Conservation (phyloP, 1,140 invertebrate species). For the Acromyrmex echinatior region DNA sequence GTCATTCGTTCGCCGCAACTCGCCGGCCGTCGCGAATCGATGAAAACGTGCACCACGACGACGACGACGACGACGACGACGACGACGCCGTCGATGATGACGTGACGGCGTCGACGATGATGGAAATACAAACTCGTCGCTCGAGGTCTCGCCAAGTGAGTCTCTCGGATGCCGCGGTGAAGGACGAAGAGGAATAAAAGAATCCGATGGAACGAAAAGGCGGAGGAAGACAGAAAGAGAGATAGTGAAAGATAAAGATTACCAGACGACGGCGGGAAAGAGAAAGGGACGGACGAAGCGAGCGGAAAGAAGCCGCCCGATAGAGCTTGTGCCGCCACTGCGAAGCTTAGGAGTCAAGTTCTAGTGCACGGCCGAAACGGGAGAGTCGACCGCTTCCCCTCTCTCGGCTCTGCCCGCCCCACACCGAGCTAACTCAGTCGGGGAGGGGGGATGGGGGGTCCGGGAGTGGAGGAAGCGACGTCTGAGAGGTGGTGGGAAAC, state of each 20-base stretch:
- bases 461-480: slow-evolving; percentile 35
- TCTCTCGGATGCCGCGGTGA: neutral
- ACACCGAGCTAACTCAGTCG: neutral
- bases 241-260: neutral
- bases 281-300: slow-evolving; percentile 19
- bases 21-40: slow-evolving; percentile 46
- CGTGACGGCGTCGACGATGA: slow-evolving; percentile 24
- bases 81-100: slow-evolving; percentile 12
- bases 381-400: slow-evolving; percentile 71
- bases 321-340: slow-evolving; percentile 71
- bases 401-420: neutral
- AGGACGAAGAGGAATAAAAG: neutral
- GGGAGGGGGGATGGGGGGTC: neutral
- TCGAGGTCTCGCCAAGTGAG: slow-evolving; percentile 50
- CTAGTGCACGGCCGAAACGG: slow-evolving; percentile 77
- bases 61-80: slow-evolving; percentile 10
- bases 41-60: slow-evolving; percentile 50
- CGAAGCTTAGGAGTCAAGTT: slow-evolving; percentile 76
- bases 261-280: neutral
- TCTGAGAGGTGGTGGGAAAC: slow-evolving; percentile 19
- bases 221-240: neutral
- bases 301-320: slow-evolving; percentile 49
- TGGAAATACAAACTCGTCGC: slow-evolving; percentile 57
- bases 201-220: slow-evolving; percentile 9
- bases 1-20: slow-evolving; percentile 32